Conservation (phyloP, 2,888 invertebrate genomes). For the Dryococelus australis region DNA sequence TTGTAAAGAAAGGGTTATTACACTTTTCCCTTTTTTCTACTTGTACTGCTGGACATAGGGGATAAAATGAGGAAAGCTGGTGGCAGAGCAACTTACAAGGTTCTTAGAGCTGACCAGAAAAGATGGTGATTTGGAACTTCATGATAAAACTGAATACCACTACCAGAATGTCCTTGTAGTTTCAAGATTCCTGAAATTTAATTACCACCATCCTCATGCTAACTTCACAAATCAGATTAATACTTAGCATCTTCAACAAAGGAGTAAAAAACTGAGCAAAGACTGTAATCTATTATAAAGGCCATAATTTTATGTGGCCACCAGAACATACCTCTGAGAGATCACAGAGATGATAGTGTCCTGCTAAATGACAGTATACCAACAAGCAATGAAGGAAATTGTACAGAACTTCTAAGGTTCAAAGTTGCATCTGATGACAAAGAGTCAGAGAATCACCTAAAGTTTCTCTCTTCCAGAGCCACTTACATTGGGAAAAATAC, state of each 20-base stretch:
- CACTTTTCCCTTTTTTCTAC: not conserved
- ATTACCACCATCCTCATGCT: not conserved
- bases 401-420: no score
- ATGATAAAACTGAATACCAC: not conserved
- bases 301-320: conserved; percentile 16
- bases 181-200: not conserved
- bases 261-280: not conserved
- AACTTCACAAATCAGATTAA: not conserved
- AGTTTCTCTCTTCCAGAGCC: no score
- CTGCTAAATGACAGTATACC: not conserved
- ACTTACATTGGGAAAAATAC: no score
- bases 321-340: conserved; percentile 12
- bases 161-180: not conserved
- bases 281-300: not conserved
- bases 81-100: not conserved
- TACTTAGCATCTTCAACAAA: not conserved
- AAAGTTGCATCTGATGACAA: no score
- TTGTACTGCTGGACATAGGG: not conserved
- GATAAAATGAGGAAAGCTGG: not conserved
- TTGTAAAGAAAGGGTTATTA: not conserved
- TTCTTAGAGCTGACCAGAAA: not conserved
- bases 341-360: not conserved
- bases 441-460: no score
- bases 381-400: no score
- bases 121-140: not conserved